A percentile compares a stretch with the other conserved stretches of the same genome.
These are phyloP conservation scores for Etheostoma cragini DNA, from an alignment of 2,113 vertebrate species.

Conservation along the genomic window DNA sequence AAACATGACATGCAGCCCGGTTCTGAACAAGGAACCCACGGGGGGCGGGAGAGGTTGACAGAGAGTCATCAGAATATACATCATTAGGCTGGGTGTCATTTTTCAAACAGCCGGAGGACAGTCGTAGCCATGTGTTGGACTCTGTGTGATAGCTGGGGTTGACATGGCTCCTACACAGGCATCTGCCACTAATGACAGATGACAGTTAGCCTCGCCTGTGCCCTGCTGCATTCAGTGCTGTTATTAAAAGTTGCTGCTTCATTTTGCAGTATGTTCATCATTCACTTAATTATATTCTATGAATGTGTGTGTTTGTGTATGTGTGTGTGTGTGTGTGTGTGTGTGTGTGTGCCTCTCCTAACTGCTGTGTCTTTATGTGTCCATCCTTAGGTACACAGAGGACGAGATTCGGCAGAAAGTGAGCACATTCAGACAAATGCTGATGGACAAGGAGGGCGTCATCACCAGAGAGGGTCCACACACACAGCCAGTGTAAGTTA, in stretches of 20 bases:
- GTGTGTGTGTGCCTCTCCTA: neutral
- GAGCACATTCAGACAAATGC: conserved; percentile 97
- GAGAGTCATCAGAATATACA: conserved; percentile 53
- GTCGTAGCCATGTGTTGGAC: conserved; percentile 33
- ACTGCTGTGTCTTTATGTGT: conserved; percentile 21
- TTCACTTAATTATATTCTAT: neutral
- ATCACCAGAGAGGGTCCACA: conserved; percentile 94
- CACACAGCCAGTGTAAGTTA: conserved; percentile 90
- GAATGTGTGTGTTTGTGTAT: too few relatives aligned
- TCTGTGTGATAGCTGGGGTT: conserved; percentile 12
- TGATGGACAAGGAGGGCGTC: conserved; percentile 99
- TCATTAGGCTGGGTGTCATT: conserved; percentile 12
- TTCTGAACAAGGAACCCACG: conserved; percentile 4
- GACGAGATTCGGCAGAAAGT: conserved; percentile 98
- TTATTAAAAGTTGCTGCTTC: conserved; percentile 17
- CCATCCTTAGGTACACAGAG: conserved; percentile 89
- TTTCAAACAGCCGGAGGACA: conserved; percentile 9
- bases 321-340: neutral
- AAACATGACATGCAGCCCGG: conserved; percentile 38
- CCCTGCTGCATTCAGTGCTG: conserved; percentile 5
- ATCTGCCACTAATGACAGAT: conserved; percentile 44
- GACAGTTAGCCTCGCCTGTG: conserved; percentile 1
- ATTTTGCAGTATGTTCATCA: neutral
- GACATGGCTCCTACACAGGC: neutral
- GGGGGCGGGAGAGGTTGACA: conserved; percentile 16